Base-by-base conservation (phyloP, 2,113 vertebrate genomes). In the Parus major region DNA sequence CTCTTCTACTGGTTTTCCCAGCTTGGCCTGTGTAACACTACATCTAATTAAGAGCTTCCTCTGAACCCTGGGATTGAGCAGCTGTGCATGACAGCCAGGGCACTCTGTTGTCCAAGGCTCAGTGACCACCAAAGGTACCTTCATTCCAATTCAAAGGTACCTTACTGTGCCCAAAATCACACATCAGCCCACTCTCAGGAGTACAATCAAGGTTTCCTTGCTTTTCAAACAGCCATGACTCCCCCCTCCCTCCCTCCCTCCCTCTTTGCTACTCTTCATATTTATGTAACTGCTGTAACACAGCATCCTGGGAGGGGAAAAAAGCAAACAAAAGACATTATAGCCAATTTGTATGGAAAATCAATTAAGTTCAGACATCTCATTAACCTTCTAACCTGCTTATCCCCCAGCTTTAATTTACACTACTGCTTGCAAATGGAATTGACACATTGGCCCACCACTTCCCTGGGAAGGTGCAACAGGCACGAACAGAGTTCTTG, bases 361-460 rank as follows among this genome's bases (percentile, higher is more conserved):
- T 90, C 92, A 93, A 94, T 94, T 90, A 93, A 71, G 88, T 90
- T 88, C 90, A 94, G 90, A 75, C 82, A 94, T 95, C 69, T 96
- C 93, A 94, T 94, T 97, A 96, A 86, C 92, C 93, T 88, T 65
- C 72, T 88, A 97, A 95, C 93, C 92, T 68, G 46, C 76, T 96
- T 92, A 90, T 92, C 72, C 88, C 71, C 52, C 35, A 75, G 92
- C 79, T 92, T 90, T 83, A 88, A 78, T 90, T 95, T 86, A 86
- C 57, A 94, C 76, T 83, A 19, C 72, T 6, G 33, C 82, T 85
- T 94, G 71, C 84, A 87, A 89, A 91, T 85, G 82, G 59, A 52
- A 94, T 93, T 92, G 88, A 86, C 81, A 92, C 86, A 71, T 33
- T 79, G 53, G 49, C 49, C 88, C 76, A 82, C 15, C 19, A 12